A percentile compares a stretch with the other conserved stretches of the same genome.
These are phyloP conservation scores for Achlya flavicornis DNA, from an alignment of 2,888 invertebrate genomes.

Conservation along the genomic window DNA sequence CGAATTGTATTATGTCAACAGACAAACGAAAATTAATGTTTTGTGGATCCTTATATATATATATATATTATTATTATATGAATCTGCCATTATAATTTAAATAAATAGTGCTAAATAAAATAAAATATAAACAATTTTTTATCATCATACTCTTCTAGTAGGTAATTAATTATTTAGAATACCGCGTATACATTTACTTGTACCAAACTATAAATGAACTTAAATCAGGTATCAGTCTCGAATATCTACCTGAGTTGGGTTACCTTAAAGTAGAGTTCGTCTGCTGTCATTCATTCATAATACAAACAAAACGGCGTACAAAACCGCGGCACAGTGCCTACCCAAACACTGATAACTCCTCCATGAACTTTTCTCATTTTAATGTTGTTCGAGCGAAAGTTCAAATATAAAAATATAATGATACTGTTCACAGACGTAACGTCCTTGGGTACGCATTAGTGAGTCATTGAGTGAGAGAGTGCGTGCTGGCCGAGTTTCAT, in stretches of 20 bases:
- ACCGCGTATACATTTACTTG: too few relatives aligned
- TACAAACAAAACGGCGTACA: background rate
- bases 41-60: too few relatives aligned
- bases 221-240: too few relatives aligned
- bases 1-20: too few relatives aligned
- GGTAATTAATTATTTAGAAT: too few relatives aligned
- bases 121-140: too few relatives aligned
- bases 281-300: background rate
- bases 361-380: constrained; percentile 80
- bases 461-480: constrained; percentile 78
- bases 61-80: too few relatives aligned
- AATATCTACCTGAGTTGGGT: constrained; percentile 5
- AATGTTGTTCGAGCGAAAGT: constrained; percentile 79
- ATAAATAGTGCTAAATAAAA: too few relatives aligned
- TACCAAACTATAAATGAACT: too few relatives aligned
- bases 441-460: constrained; percentile 70
- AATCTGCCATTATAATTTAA: too few relatives aligned
- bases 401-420: constrained; percentile 83
- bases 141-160: too few relatives aligned
- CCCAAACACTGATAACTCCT: constrained; percentile 61
- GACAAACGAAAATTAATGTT: too few relatives aligned
- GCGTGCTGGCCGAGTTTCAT: constrained; percentile 69
- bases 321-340: background rate
- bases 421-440: constrained; percentile 47
- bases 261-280: background rate